A percentile compares a stretch with the other conserved stretches of the same genome.
These are phyloP conservation scores for Trachops cirrhosus DNA, from an alignment of 2,797 vertebrate genomes.

Conservation along the genomic window DNA sequence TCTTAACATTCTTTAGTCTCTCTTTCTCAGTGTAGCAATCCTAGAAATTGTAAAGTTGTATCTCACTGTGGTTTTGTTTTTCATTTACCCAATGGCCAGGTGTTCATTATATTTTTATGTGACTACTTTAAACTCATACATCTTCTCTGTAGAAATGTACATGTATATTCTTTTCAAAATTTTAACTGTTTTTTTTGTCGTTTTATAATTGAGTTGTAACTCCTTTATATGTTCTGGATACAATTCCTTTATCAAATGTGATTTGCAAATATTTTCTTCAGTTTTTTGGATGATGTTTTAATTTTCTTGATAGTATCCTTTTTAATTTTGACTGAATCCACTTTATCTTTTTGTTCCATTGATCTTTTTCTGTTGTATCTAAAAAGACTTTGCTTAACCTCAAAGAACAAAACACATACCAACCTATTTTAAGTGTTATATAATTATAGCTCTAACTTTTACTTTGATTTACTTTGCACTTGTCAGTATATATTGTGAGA, in stretches of 20 bases:
- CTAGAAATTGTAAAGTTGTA: background rate
- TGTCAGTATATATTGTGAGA: background rate
- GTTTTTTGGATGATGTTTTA: background rate
- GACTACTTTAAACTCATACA: background rate
- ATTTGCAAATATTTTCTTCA: background rate
- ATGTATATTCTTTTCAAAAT: background rate
- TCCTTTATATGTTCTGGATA: background rate
- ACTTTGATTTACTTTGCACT: background rate
- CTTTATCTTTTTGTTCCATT: background rate
- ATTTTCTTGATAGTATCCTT: background rate
- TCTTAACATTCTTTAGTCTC: background rate
- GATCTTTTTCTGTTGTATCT: background rate
- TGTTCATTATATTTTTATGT: background rate
- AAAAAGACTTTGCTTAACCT: background rate
- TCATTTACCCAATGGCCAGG: background rate
- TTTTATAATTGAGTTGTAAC: background rate
- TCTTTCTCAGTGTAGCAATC: background rate
- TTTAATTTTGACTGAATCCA: background rate
- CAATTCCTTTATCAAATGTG: background rate
- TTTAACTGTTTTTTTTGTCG: background rate
- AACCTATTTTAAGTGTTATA: background rate
- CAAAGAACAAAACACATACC: background rate
- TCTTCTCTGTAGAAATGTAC: background rate
- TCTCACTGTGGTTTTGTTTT: background rate
- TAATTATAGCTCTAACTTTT: background rate